Percentiles rank a stretch among this genome's conserved stretches.
Evolutionary conservation across 2,888 invertebrate genomes (phyloP).

Genomic region (Melinaea menophilus): DNA sequence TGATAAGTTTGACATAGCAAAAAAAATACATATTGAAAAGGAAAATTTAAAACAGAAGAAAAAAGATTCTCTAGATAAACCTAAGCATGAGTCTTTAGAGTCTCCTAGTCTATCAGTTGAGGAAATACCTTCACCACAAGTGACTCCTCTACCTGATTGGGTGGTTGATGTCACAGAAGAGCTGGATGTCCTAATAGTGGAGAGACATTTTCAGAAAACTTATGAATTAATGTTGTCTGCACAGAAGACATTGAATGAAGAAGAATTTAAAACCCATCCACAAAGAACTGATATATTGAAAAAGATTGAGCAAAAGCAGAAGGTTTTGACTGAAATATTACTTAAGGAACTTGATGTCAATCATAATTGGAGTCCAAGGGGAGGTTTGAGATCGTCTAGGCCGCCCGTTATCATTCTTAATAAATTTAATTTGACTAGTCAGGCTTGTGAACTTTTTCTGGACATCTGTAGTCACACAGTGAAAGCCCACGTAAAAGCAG

Average conservation of each 20-base stretch:
- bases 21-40: conserved; percentile 84
- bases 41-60: conserved; percentile 79
- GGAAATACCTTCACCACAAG: conserved; percentile 64
- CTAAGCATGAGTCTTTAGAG: conserved; percentile 60
- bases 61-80: conserved; percentile 62
- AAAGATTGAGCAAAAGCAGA: conserved; percentile 84
- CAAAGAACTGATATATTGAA: conserved; percentile 61
- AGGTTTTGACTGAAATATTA: conserved; percentile 89
- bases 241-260: conserved; percentile 59
- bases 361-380: conserved; percentile 93
- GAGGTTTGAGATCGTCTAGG: conserved; percentile 90
- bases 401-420: conserved; percentile 91
- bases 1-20: conserved; percentile 93
- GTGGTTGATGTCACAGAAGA: conserved; percentile 94
- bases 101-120: conserved; percentile 72
- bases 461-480: conserved; percentile 89
- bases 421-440: conserved; percentile 80
- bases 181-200: conserved; percentile 95
- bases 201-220: conserved; percentile 96
- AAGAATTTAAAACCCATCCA: conserved; percentile 64
- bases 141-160: conserved; percentile 86
- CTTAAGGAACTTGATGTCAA: conserved; percentile 93
- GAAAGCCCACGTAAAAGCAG: conserved; percentile 87
- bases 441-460: conserved; percentile 90
- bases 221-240: conserved; percentile 85